These are phyloP conservation scores for Haemorhous mexicanus DNA, from an alignment of 2,113 vertebrate species.

Conservation along the genomic window DNA sequence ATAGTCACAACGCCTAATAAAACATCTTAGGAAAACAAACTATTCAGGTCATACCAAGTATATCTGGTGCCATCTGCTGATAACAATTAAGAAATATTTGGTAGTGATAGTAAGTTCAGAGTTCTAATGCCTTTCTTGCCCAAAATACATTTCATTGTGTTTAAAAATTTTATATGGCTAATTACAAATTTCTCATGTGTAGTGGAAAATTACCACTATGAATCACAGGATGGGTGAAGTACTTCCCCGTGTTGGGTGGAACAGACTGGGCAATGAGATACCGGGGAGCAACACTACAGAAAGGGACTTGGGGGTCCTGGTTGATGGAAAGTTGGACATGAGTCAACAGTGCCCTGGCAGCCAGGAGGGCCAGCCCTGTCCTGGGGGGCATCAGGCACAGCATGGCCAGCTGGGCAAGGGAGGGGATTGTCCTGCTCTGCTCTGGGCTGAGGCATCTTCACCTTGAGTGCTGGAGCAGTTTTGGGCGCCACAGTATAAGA, in stretches of 20 bases:
- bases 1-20: background rate
- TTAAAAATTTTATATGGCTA: background rate
- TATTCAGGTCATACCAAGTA: background rate
- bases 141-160: background rate
- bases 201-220: background rate
- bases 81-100: constrained; percentile 44
- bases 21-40: background rate
- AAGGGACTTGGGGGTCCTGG: background rate
- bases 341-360: background rate
- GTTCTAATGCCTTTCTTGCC: background rate
- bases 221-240: background rate
- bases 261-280: background rate
- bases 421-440: background rate
- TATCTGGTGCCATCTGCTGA: constrained; percentile 66
- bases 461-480: fast-evolving
- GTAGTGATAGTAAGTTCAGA: background rate
- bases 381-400: background rate
- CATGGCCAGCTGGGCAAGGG: fast-evolving
- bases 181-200: background rate
- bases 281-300: background rate
- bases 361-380: fast-evolving
- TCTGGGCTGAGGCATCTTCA: fast-evolving
- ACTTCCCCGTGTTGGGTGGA: background rate
- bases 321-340: fast-evolving
- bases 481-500: background rate